Base-by-base conservation (phyloP, 2,797 vertebrate species). In the Prionace glauca region DNA sequence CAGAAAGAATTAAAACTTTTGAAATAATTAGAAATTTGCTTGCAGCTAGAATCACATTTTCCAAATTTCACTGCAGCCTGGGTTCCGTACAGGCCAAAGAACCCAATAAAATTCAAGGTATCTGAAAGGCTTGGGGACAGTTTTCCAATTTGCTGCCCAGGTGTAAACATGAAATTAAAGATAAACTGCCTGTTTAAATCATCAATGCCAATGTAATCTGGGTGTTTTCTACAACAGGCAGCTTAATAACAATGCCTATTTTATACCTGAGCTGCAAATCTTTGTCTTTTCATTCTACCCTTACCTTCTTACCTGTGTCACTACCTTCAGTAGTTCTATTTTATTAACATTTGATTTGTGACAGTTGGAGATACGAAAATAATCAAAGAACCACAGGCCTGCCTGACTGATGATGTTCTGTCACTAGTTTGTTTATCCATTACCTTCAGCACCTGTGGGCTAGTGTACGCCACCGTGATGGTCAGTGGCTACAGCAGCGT, bases 1-100 rank as follows among this genome's bases (percentile, higher is more conserved):
- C 10, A 77, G 71, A 95, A 77, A 77, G 71, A 45, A 45, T 77
- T 95, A 95, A 95, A 72, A 41, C 67, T 60, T 95, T 60, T 95
- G 93, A 95, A 95, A 74, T 20, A 74, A 50, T 95, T 56, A 77
- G 71, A 50, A 74, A 77, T 60, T 95, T 77, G 45, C 29, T 95
- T 50, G 72, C 29, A 60, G 71, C 93, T 60, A 16, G 16, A 60
- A 77, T 41, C 11, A 0, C 77, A 56, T 41, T 69, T 56, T 10
- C n/a, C 22, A 60, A 74, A 95, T 69, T 95, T 14, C 45, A 32
- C 41, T 74, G 29, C 26, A 32, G 74, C 71, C 93, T 77, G 71
- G 45, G 93, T 11, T 95, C 45, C 50, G 18, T 24, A 56, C 24
- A 56, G 50, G 14, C 45, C 71, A 32, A 77, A 26, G 26, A 60